These are phyloP conservation scores for Pseudopipra pipra DNA, from an alignment of 2,113 vertebrate species.

Conservation along the genomic window DNA sequence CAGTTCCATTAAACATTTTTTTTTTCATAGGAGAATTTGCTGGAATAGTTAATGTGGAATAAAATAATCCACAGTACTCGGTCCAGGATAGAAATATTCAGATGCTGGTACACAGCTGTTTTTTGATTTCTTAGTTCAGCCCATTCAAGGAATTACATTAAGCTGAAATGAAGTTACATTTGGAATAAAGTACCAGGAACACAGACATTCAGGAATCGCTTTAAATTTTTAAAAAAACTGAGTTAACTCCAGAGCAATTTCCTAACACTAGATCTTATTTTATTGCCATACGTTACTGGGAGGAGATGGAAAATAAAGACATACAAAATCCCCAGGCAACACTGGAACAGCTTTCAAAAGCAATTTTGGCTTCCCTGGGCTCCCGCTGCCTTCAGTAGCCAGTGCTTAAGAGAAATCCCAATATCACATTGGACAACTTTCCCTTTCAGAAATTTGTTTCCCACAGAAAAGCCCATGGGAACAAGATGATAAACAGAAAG, in stretches of 20 bases:
- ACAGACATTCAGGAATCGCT: background rate
- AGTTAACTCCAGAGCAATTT: constrained; percentile 2
- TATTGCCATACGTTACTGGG: background rate
- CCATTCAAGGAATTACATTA: background rate
- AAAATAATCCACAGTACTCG: background rate
- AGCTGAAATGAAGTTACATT: background rate
- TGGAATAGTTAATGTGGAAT: constrained; percentile 16
- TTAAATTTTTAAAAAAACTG: background rate
- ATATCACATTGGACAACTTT: background rate
- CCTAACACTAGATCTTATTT: background rate
- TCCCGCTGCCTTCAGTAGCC: background rate
- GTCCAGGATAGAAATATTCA: background rate
- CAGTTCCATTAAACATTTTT: background rate
- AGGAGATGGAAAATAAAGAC: background rate
- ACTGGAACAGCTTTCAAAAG: background rate
- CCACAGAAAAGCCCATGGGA: constrained; percentile 24
- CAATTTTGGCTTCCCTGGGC: background rate
- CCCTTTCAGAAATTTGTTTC: background rate
- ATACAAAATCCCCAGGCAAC: background rate
- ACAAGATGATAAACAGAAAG: background rate
- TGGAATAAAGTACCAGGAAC: background rate
- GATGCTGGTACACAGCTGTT: background rate
- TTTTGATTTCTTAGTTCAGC: background rate
- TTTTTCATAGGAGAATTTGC: background rate
- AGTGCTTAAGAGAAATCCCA: background rate